Evolutionary conservation across 30 jellyfish, hydroid and myxozoan genomes (phyloP).

Genomic region (Rhopilema esculentum): DNA sequence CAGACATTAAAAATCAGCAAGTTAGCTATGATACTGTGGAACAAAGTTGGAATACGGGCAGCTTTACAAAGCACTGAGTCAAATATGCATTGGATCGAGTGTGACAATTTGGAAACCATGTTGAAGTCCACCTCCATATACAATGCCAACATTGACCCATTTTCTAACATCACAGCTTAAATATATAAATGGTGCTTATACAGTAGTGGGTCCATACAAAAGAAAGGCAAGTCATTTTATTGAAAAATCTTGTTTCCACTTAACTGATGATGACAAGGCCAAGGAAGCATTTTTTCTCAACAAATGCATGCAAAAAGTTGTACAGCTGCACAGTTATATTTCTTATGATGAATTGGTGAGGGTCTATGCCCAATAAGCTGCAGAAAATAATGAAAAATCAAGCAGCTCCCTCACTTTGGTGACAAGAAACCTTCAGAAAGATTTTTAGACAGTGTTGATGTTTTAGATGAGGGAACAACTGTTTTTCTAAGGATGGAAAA

Average conservation of each 20-base stretch:
- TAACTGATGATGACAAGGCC: constrained; percentile 9
- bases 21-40: constrained; percentile 4
- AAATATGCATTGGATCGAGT: constrained; percentile 14
- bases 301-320: background rate
- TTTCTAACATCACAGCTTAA: constrained; percentile 19
- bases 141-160: constrained; percentile 14
- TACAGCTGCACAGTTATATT: constrained; percentile 5
- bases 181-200: background rate
- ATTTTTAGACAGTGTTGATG: background rate
- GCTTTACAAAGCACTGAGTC: background rate
- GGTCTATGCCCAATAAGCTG: background rate
- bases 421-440: constrained; percentile 7
- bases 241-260: background rate
- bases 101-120: constrained; percentile 24
- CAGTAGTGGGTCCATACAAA: background rate
- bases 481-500: constrained; percentile 37
- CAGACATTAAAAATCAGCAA: constrained; percentile 9
- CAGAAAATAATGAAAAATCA: background rate
- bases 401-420: background rate
- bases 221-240: background rate
- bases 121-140: constrained; percentile 7
- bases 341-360: constrained; percentile 1
- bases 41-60: background rate
- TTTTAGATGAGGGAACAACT: background rate
- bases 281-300: background rate